Evolutionary conservation across 2,888 invertebrate genomes (phyloP).

Genomic region (Toxonevra muliebris): DNA sequence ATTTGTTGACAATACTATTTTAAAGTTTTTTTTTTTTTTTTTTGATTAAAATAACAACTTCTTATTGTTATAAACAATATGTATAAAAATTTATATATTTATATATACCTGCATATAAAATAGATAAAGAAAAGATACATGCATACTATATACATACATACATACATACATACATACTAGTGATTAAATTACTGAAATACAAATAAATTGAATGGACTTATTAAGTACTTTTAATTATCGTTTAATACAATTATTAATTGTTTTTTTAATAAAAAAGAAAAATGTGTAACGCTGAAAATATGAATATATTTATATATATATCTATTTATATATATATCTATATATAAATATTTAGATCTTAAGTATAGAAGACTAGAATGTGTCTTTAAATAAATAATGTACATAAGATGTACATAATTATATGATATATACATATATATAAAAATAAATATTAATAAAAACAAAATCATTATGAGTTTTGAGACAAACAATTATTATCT

Average conservation of each 20-base stretch:
- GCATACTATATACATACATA: not conserved
- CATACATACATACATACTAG: conserved; percentile 21
- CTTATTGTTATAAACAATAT: too few species aligned
- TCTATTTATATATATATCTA: conserved; percentile 6
- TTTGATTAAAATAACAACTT: too few species aligned
- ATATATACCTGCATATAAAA: too few species aligned
- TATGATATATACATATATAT: conserved; percentile 34
- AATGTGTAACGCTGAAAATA: conserved; percentile 6
- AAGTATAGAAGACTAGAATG: conserved; percentile 18
- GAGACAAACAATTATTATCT: not conserved
- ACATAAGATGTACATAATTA: conserved; percentile 26
- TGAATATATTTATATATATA: conserved; percentile 11
- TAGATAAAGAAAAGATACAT: too few species aligned
- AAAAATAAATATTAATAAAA: not conserved
- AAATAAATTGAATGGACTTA: conserved; percentile 34
- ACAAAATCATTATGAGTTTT: too few species aligned
- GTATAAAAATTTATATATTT: too few species aligned
- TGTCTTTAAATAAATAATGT: conserved; percentile 38
- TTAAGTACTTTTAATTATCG: conserved; percentile 30
- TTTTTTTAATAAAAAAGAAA: conserved; percentile 6
- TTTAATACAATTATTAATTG: not conserved
- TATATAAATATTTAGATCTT: conserved; percentile 35
- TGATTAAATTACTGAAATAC: conserved; percentile 4
- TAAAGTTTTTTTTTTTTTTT: conserved; percentile 16
- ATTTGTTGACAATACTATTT: conserved; percentile 48